Conservation (phyloP, 2,797 vertebrate species). For the Gadopsis marmoratus region DNA sequence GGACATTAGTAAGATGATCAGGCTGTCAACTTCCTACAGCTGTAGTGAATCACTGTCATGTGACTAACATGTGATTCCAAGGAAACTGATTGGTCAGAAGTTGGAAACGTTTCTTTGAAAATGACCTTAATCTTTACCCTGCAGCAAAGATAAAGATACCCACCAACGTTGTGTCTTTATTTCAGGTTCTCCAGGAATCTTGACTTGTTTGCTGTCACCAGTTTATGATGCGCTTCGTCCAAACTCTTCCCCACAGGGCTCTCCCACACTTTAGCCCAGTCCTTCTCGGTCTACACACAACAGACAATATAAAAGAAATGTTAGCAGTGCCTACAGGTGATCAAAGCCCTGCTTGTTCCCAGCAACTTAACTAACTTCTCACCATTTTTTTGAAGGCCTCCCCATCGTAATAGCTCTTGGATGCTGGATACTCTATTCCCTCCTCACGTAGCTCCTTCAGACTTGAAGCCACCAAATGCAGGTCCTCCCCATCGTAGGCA, state of each 20-base stretch:
- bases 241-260: neutral
- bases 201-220: conserved; percentile 7
- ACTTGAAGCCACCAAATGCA: conserved; percentile 48
- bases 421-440: conserved; percentile 38
- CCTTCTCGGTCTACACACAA: conserved; percentile 12
- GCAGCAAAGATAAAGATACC: neutral
- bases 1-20: too few relatives aligned
- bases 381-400: conserved; percentile 53
- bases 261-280: conserved; percentile 45
- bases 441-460: accelerated
- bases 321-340: neutral
- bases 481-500: conserved; percentile 50
- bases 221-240: conserved; percentile 16
- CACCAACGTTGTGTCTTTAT: neutral
- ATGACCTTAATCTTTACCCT: too few relatives aligned
- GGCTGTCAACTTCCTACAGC: too few relatives aligned
- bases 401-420: conserved; percentile 34
- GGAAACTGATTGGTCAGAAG: too few relatives aligned
- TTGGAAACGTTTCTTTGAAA: too few relatives aligned
- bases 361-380: neutral
- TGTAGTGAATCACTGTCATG: too few relatives aligned
- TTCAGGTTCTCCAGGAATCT: conserved; percentile 1
- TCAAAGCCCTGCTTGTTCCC: neutral
- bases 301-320: neutral
- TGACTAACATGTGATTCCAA: too few relatives aligned